phyloP scores from a whole-genome alignment of 2,888 invertebrate genomes.

The Phasia obesa region DNA sequence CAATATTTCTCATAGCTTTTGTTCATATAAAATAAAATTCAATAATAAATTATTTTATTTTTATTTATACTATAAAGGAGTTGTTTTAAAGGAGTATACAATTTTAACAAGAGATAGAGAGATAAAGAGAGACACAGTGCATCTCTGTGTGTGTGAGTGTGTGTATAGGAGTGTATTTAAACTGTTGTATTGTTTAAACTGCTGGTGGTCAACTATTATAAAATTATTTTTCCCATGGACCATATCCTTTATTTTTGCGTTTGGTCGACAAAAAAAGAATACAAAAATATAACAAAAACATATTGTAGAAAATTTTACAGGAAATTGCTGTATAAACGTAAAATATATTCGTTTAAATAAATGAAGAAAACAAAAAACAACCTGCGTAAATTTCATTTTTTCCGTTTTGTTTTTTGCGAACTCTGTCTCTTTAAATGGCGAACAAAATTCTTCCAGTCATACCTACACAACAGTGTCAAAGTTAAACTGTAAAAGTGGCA shows the following conservation, averaged over 20 bases:
- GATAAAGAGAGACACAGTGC: not conserved
- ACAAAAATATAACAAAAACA: constrained; percentile 38
- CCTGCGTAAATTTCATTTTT: constrained; percentile 37
- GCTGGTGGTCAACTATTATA: constrained; percentile 65
- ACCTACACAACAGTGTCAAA: constrained; percentile 2
- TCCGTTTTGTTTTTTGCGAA: not conserved
- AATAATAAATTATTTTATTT: constrained; percentile 53
- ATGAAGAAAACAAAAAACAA: constrained; percentile 31
- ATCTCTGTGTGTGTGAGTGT: not conserved
- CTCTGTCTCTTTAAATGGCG: constrained; percentile 27
- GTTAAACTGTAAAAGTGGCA: constrained; percentile 44
- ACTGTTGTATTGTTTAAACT: constrained; percentile 44
- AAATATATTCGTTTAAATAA: constrained; percentile 22
- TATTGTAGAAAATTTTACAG: constrained; percentile 65
- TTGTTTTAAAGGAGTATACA: constrained; percentile 22
- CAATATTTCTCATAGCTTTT: not conserved
- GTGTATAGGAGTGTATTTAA: constrained; percentile 30
- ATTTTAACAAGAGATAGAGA: not conserved
- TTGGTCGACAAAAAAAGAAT: constrained; percentile 13
- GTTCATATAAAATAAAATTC: constrained; percentile 35
- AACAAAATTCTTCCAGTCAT: not conserved
- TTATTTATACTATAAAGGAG: constrained; percentile 23
- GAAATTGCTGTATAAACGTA: constrained; percentile 68
- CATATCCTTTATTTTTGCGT: constrained; percentile 50
- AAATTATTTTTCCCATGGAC: constrained; percentile 68